Evolutionary conservation across 2,113 vertebrate genomes (phyloP).

Genomic region (Ammodytes marinus): DNA sequence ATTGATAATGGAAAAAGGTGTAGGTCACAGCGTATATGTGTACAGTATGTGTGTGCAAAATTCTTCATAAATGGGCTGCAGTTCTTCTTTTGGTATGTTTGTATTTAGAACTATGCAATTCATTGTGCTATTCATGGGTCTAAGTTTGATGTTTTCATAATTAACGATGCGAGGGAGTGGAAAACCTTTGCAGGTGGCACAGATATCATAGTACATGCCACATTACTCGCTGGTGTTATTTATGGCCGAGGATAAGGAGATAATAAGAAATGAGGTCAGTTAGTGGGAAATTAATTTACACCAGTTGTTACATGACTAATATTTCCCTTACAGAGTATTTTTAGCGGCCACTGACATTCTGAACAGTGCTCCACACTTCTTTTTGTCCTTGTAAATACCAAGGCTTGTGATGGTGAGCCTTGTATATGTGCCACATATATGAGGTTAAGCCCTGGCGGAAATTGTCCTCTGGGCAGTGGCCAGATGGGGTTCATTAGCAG

Average conservation of each 20-base stretch:
- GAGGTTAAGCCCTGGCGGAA: conserved; percentile 60
- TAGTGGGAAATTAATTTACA: conserved; percentile 70
- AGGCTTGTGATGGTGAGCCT: conserved; percentile 50
- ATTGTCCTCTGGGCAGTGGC: conserved; percentile 63
- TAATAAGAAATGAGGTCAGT: conserved; percentile 71
- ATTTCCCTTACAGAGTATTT: conserved; percentile 62
- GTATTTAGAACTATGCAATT: neutral
- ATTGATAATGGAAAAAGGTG: neutral
- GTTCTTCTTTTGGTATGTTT: neutral
- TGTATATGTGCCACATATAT: conserved; percentile 56
- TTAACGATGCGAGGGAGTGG: neutral
- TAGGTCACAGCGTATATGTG: neutral
- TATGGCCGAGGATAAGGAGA: conserved; percentile 41
- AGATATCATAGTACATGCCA: neutral
- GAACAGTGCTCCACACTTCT: conserved; percentile 38
- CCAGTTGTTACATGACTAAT: conserved; percentile 63
- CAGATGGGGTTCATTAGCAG: conserved; percentile 61
- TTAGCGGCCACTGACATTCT: conserved; percentile 61
- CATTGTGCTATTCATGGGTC: neutral
- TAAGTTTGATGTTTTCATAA: neutral
- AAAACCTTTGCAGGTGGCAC: neutral
- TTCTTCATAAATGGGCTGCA: neutral
- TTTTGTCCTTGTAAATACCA: conserved; percentile 74
- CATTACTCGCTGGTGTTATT: conserved; percentile 24
- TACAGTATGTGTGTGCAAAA: neutral